Percentiles rank a stretch among this genome's conserved stretches.
Conservation (phyloP, 2,888 invertebrate genomes). For the Hipparchia semele region DNA sequence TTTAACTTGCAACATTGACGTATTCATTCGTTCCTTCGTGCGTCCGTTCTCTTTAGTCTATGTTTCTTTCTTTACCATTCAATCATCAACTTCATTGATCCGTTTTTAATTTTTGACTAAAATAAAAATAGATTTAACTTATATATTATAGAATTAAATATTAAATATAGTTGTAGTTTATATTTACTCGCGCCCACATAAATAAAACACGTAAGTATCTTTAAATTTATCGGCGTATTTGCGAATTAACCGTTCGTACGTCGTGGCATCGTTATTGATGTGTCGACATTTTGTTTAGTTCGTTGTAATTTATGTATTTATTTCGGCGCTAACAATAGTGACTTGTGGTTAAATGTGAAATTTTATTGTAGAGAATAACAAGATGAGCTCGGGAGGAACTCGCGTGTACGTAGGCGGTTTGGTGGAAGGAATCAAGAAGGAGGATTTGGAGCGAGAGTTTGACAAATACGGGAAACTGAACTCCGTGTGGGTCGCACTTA, state of each 20-base stretch:
- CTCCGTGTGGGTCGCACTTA: constrained; percentile 96
- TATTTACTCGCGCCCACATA: constrained; percentile 29
- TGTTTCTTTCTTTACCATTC: constrained; percentile 46
- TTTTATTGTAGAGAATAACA: constrained; percentile 49
- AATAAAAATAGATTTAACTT: constrained; percentile 56
- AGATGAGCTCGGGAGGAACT: constrained; percentile 84
- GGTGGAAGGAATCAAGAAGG: constrained; percentile 94
- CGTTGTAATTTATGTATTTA: constrained; percentile 67
- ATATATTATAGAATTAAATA: constrained; percentile 51
- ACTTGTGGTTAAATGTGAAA: constrained; percentile 28
- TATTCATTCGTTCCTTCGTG: constrained; percentile 41
- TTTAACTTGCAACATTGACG: constrained; percentile 28
- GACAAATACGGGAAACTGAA: constrained; percentile 96
- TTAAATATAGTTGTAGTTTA: constrained; percentile 32
- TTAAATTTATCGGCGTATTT: constrained; percentile 38
- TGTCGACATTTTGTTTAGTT: constrained; percentile 80
- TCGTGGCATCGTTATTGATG: constrained; percentile 72
- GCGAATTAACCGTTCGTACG: constrained; percentile 52
- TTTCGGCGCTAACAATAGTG: constrained; percentile 43
- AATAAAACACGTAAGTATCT: constrained; percentile 63
- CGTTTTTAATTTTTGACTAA: constrained; percentile 60
- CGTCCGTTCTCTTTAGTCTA: constrained; percentile 12
- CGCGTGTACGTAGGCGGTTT: constrained; percentile 96
- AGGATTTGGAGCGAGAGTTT: constrained; percentile 95
- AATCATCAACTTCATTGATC: constrained; percentile 62